Conservation (phyloP, 2,113 vertebrate species). For the Columbina picui region DNA sequence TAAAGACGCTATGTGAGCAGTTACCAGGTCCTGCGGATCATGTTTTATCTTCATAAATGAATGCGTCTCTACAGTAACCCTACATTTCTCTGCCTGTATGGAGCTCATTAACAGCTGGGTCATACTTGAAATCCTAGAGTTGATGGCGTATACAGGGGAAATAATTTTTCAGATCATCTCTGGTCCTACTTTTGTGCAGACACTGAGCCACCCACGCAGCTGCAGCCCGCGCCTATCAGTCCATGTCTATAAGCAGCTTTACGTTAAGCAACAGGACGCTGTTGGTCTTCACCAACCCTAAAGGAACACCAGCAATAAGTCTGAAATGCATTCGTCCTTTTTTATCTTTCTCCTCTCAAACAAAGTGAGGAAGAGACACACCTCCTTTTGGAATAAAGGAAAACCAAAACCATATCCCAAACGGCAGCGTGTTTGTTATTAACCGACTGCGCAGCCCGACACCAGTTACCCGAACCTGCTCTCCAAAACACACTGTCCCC, state of each 20-base stretch:
- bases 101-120: conserved; percentile 55
- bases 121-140: conserved; percentile 44
- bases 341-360: not conserved
- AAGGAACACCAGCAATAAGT: not conserved
- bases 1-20: not conserved
- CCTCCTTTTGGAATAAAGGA: not conserved
- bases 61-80: not conserved
- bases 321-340: not conserved
- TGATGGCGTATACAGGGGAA: not conserved
- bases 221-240: fast-evolving
- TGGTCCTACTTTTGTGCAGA: conserved; percentile 9
- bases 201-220: conserved; percentile 23
- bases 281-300: not conserved
- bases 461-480: not conserved
- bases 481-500: not conserved
- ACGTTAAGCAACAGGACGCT: not conserved
- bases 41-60: conserved; percentile 21
- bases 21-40: not conserved
- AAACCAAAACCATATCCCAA: not conserved
- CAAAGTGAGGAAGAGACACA: not conserved
- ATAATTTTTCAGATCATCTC: conserved; percentile 38
- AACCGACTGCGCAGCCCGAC: not conserved
- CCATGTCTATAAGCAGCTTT: not conserved
- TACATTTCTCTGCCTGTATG: conserved; percentile 16
- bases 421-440: not conserved